Evolutionary conservation across 2,797 vertebrate genomes (phyloP).

Genomic region (Podargus strigoides): DNA sequence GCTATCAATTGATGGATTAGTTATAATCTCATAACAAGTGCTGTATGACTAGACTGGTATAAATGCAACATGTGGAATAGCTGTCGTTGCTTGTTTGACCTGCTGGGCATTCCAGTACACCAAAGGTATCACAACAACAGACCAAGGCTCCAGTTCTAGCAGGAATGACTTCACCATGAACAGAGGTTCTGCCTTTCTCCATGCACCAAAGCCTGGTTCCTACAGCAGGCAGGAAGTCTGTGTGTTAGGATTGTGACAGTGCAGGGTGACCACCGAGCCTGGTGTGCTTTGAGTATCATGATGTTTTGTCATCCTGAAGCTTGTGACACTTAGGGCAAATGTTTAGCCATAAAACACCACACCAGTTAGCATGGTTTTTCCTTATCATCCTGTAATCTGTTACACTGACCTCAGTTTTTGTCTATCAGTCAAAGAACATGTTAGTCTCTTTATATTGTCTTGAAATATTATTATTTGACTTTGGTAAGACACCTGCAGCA

Average conservation of each 20-base stretch:
- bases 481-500: background rate
- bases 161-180: background rate
- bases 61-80: conserved; percentile 5
- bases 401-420: background rate
- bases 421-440: background rate
- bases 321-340: background rate
- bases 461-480: background rate
- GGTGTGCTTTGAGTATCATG: fast-evolving
- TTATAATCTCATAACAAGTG: background rate
- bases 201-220: background rate
- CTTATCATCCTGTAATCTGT: background rate
- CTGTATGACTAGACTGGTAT: background rate
- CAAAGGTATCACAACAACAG: fast-evolving
- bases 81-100: background rate
- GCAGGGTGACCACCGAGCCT: background rate
- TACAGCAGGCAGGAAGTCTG: background rate
- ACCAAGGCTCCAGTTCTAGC: background rate
- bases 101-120: background rate
- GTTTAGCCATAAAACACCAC: background rate
- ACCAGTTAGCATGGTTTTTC: background rate
- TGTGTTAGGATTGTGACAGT: background rate
- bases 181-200: background rate
- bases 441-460: background rate
- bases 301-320: background rate
- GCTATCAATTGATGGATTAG: background rate